Percentiles rank a stretch among this genome's conserved stretches.
These are phyloP conservation scores for Cichladusa arquata DNA, from an alignment of 2,113 vertebrate genomes.

Conservation along the genomic window DNA sequence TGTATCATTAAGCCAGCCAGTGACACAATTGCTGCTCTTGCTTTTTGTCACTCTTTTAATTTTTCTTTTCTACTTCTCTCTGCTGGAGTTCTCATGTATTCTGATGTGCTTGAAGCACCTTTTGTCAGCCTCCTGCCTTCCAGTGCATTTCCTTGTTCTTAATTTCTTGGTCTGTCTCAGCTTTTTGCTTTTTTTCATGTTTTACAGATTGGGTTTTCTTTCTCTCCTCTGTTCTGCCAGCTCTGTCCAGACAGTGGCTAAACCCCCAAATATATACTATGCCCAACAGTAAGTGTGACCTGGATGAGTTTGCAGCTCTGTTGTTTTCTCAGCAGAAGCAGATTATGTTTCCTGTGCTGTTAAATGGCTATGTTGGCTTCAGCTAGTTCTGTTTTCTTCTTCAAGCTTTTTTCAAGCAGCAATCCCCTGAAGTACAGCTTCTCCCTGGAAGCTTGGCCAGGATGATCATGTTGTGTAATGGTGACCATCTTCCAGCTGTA, in stretches of 20 bases:
- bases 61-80: background rate
- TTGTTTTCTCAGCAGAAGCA: background rate
- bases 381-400: background rate
- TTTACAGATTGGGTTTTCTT: background rate
- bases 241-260: background rate
- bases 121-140: background rate
- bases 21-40: background rate
- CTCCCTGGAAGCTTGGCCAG: constrained; percentile 10
- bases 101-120: background rate
- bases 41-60: background rate
- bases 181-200: background rate
- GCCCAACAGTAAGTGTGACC: background rate
- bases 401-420: background rate
- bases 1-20: background rate
- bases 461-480: background rate
- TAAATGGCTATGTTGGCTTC: background rate
- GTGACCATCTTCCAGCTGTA: background rate
- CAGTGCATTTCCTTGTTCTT: background rate
- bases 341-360: background rate
- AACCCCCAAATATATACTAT: background rate
- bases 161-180: background rate
- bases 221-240: background rate
- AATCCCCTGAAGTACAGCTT: background rate
- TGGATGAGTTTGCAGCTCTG: background rate
- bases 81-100: background rate